These are phyloP conservation scores for Lasioglossum albipes DNA, from an alignment of 1,140 invertebrate species.

Conservation along the genomic window DNA sequence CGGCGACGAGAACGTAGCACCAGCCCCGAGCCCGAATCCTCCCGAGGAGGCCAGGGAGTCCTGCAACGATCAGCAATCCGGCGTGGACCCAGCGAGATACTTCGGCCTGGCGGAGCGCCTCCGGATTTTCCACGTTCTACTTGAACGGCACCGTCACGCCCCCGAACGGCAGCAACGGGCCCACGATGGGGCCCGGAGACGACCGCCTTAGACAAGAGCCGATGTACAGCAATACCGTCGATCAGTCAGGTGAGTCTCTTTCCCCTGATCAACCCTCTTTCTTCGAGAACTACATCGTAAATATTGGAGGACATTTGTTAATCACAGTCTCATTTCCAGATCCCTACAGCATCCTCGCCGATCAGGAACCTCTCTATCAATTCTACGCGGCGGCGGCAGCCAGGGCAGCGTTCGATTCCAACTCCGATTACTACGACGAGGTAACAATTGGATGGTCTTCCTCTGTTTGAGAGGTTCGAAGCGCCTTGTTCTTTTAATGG, in stretches of 20 bases:
- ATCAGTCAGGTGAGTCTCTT: neutral
- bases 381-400: constrained; percentile 91
- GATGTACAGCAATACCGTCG: constrained; percentile 63
- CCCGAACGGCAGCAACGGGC: constrained; percentile 45
- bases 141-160: constrained; percentile 52
- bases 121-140: constrained; percentile 72
- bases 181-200: constrained; percentile 40
- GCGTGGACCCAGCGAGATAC: constrained; percentile 61
- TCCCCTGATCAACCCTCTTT: no score
- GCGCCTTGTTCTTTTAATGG: no score
- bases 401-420: constrained; percentile 84
- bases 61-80: constrained; percentile 58
- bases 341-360: constrained; percentile 79
- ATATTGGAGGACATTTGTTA: no score
- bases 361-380: constrained; percentile 92
- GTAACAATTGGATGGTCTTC: constrained; percentile 53
- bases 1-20: constrained; percentile 36
- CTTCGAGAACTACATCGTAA: no score
- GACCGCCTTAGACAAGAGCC: constrained; percentile 59
- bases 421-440: constrained; percentile 91
- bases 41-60: constrained; percentile 41
- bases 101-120: constrained; percentile 69
- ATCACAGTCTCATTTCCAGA: constrained; percentile 59
- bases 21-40: neutral
- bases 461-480: neutral